Base-by-base conservation (phyloP, 2,888 invertebrate species). In the Andrena camellia region DNA sequence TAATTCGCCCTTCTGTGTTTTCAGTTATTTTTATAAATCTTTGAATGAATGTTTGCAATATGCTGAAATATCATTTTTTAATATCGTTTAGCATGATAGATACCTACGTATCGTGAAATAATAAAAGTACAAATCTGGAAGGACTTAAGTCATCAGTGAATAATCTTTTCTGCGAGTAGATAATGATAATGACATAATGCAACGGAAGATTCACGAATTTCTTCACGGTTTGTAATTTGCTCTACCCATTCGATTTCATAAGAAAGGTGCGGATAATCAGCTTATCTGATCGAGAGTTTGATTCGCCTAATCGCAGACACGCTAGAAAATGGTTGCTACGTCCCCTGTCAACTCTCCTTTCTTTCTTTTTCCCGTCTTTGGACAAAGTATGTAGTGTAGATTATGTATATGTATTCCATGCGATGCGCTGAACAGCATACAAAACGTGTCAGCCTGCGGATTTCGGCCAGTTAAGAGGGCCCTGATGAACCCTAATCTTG, bases 401-500 rank as follows among this genome's bases (percentile, higher is more conserved):
- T 42, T 42, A 42, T 42, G 42, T 13, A 42, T 42, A 42, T 42
- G 64, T 33, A 60, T 60, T 66, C 62, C 77, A 26, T 60, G 52
- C 60, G 52, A 50, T 23, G 23, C 42, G 31, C 4, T 29, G 50
- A 78, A 54, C 23, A 60, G 7, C 42, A 20, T 17, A 71, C 62
- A 76, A 83, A 78, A 62, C 70, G 54, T 63, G 67, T 59, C 75
- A 59, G 35, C 72, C 17, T 50, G 59, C 64, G 69, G 62, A 52
- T 54, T 54, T 54, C 64, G 64, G 73, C 73, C 78, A 82, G 83
- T 87, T 87, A 83, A 84, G 80, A 74, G 62, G 76, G 75, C 81
- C 89, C 86, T 89, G 86, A 89, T 81, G 62, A 88, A 72, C 78
- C 79, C 83, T 89, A 89, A 89, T 89, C 88, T 89, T 50, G 64